phyloP scores from a whole-genome alignment of 2,797 vertebrate genomes.

The Brachymystax lenok region DNA sequence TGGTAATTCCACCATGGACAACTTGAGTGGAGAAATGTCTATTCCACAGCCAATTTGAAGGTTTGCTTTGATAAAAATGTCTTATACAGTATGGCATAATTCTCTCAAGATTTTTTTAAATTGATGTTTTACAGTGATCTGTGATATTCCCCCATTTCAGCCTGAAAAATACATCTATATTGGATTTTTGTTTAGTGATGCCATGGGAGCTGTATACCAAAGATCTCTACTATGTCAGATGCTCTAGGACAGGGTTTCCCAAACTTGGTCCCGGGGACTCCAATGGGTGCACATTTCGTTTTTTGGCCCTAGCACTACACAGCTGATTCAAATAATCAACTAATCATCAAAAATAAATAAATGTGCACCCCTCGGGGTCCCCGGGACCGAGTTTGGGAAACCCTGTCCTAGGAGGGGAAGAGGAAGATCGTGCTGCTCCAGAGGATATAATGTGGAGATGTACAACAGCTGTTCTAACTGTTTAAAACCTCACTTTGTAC shows the following conservation, averaged over 20 bases:
- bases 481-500: neutral
- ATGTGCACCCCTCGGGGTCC: too few species aligned
- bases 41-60: slow-evolving; percentile 20
- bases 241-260: too few species aligned
- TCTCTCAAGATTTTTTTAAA: slow-evolving; percentile 24
- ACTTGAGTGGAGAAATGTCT: slow-evolving; percentile 50
- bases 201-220: slow-evolving; percentile 19
- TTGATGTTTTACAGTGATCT: slow-evolving; percentile 49
- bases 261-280: too few species aligned
- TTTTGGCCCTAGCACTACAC: too few species aligned
- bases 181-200: slow-evolving; percentile 33
- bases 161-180: slow-evolving; percentile 48
- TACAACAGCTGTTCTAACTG: neutral
- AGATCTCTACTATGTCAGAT: slow-evolving; percentile 5
- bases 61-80: slow-evolving; percentile 46
- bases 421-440: neutral
- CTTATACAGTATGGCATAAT: neutral
- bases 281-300: too few species aligned
- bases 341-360: too few species aligned
- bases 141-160: slow-evolving; percentile 36
- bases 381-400: too few species aligned
- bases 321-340: too few species aligned
- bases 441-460: neutral
- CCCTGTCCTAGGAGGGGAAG: neutral
- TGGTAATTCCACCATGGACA: slow-evolving; percentile 49